Evolutionary conservation across 2,888 invertebrate species (phyloP).

Genomic region (Willowsia nigromaculata): DNA sequence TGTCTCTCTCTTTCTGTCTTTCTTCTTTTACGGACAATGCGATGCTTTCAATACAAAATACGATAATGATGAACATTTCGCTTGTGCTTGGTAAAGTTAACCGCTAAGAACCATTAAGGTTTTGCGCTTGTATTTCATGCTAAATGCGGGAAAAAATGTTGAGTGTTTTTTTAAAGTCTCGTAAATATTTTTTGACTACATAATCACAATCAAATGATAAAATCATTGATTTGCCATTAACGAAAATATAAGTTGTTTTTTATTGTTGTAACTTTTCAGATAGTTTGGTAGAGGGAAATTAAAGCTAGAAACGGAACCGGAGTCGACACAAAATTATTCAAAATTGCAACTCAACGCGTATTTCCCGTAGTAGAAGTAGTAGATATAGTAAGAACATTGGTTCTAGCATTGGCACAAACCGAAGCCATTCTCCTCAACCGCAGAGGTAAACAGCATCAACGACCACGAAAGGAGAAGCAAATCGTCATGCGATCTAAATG

Average conservation of each 20-base stretch:
- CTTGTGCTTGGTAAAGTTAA: neutral
- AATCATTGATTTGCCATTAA: conserved; percentile 24
- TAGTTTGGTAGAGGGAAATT: neutral
- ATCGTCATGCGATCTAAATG: conserved; percentile 78
- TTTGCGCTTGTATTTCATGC: neutral
- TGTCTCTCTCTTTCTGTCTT: neutral
- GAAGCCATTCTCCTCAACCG: conserved; percentile 45
- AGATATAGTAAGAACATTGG: conserved; percentile 56
- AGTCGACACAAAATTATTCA: conserved; percentile 49
- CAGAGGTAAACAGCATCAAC: conserved; percentile 12
- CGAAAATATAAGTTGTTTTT: neutral
- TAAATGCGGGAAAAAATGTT: neutral
- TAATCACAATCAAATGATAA: neutral
- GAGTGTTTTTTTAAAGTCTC: neutral
- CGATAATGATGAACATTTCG: neutral
- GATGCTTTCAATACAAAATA: conserved; percentile 20
- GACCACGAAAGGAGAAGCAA: conserved; percentile 13
- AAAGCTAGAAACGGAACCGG: neutral
- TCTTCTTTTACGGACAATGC: neutral
- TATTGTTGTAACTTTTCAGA: neutral
- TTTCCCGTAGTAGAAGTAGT: conserved; percentile 44
- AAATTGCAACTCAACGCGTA: conserved; percentile 68
- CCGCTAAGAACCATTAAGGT: neutral
- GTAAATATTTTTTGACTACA: neutral
- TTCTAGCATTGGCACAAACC: conserved; percentile 49